Conservation (phyloP, 2,888 invertebrate genomes). For the Eilema caniola region DNA sequence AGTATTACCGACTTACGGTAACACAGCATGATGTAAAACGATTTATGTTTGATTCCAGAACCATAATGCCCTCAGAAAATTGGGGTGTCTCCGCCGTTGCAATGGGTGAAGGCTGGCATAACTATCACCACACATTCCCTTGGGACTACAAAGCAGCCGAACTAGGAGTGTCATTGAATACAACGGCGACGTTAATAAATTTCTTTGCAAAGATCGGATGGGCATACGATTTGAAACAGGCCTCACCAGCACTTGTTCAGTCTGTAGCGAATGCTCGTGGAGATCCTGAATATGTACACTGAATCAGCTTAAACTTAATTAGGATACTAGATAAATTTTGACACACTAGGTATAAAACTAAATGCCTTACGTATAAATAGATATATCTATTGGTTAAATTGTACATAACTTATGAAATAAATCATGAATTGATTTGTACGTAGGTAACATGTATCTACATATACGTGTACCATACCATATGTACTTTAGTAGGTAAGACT, state of each 20-base stretch:
- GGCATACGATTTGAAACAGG: constrained; percentile 92
- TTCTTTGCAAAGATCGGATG: constrained; percentile 90
- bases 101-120: constrained; percentile 96
- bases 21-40: too few relatives aligned
- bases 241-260: constrained; percentile 85
- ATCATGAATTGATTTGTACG: not conserved
- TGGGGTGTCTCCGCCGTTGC: constrained; percentile 90
- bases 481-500: not conserved
- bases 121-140: constrained; percentile 96
- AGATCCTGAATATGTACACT: constrained; percentile 51
- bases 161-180: constrained; percentile 90
- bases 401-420: not conserved
- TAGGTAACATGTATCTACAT: not conserved
- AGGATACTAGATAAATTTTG: not conserved
- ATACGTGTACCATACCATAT: too few relatives aligned
- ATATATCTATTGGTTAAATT: not conserved
- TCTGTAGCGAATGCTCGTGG: constrained; percentile 86
- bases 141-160: constrained; percentile 95
- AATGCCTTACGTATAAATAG: not conserved
- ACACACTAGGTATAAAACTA: not conserved
- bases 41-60: constrained; percentile 75
- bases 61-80: constrained; percentile 93
- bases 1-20: not conserved
- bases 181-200: constrained; percentile 90
- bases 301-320: not conserved